Conservation (phyloP, 2,113 vertebrate species). For the Lipophrys pholis region DNA sequence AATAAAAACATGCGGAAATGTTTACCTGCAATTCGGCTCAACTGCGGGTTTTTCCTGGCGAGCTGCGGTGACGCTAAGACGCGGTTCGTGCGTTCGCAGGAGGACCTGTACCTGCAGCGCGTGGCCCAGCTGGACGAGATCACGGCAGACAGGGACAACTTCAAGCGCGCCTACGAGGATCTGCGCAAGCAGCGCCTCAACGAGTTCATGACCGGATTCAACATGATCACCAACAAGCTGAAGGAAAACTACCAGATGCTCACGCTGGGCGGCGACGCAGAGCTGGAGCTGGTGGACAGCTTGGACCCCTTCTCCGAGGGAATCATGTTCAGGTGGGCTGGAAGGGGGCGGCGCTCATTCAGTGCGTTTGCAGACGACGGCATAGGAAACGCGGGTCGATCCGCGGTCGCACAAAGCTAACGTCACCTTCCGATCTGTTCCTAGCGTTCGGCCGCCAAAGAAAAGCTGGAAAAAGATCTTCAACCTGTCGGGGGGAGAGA, state of each 20-base stretch:
- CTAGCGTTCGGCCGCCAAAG: conserved; percentile 95
- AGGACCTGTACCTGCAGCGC: conserved; percentile 92
- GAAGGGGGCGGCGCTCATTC: too few species aligned
- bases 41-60: too few species aligned
- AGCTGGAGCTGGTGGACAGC: conserved; percentile 97
- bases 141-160: conserved; percentile 89
- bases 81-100: conserved; percentile 86
- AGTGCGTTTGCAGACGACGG: too few species aligned
- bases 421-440: background rate
- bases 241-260: conserved; percentile 99
- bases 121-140: conserved; percentile 93
- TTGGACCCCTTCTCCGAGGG: conserved; percentile 98
- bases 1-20: too few species aligned
- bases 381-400: too few species aligned
- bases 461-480: conserved; percentile 99
- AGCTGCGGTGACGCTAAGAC: too few species aligned
- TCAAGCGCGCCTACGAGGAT: conserved; percentile 90
- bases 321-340: conserved; percentile 93
- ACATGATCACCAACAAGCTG: conserved; percentile 95
- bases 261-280: conserved; percentile 95
- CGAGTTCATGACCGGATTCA: conserved; percentile 98
- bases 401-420: too few species aligned
- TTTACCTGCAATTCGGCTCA: too few species aligned
- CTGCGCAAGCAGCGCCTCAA: conserved; percentile 94
- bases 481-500: conserved; percentile 97